Evolutionary conservation across 1,140 invertebrate species (phyloP), one percentile per base, ranked within the genome.

Genomic region (Plodia interpunctella): DNA sequence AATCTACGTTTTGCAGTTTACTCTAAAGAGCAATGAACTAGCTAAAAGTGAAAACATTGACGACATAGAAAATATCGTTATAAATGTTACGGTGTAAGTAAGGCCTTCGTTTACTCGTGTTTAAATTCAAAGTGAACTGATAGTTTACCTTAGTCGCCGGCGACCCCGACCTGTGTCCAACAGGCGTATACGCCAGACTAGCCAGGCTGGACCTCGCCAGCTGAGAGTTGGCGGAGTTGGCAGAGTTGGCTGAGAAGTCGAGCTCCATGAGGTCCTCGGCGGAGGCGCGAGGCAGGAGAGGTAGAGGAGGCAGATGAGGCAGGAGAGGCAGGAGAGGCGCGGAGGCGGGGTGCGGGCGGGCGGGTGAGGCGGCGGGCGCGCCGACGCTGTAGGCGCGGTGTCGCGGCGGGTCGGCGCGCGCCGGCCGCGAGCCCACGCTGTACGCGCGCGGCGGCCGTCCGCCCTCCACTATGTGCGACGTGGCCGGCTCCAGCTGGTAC

Each of bases 221-320:
- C 60, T 74, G 78, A 17, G 38, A 32, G 30, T 8, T 11, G 3
- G 30, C 6, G 9, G 38, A 44, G 38, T 13, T 9, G 4, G 32
- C 32, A 1, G 35, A 90, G 62, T 90, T 90, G 70, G 90, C 90
- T 0, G 92, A 93, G 73, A 96, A 96, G 80, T 96, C 95, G 57
- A 96, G 91, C 83, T 95, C 94, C 94, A 96, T 95, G 49, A 95
- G 90, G 85, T 96, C 94, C 57, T 94, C 94, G 88, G 94, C 94
- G 0, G 92, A 91, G 35, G 70, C 58, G 13, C 71, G 70, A n/a
- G n/a, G n/a, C n/a, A n/a, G n/a, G n/a, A n/a, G n/a, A n/a, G n/a
- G n/a, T n/a, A n/a, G n/a, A n/a, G n/a, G n/a, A n/a, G n/a, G n/a
- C n/a, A n/a, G n/a, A n/a, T n/a, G n/a, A n/a, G n/a, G n/a, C n/a